Base-by-base conservation (phyloP, 2,797 vertebrate genomes). In the Sternarchorhynchus goeldii region DNA sequence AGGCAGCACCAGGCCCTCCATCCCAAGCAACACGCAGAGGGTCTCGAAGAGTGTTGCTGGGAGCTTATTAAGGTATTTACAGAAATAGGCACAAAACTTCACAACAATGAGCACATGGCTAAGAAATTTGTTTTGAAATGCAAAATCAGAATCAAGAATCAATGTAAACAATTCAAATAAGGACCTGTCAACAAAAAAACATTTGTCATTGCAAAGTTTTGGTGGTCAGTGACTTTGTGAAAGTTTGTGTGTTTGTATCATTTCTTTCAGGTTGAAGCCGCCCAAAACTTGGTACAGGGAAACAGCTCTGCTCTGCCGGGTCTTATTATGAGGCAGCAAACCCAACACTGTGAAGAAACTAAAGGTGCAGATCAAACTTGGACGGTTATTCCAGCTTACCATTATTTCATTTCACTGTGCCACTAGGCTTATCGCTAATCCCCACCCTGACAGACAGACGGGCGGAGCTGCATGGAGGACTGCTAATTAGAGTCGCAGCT, bases 401-500 rank as follows among this genome's bases (percentile, higher is more conserved):
- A 60, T 79, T 64, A 74, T 70, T 72, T 58, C 17, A 73, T 71
- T 86, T 56, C 66, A 70, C 21, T 62, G 65, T 57, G 66, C 39
- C 57, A 34, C 55, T n/a, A 29, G 32, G 66, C 36, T 83, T 57
- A 53, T 73, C 31, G 18, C 65, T 65, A 81, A 60, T 77, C 76
- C 56, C 57, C 3, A 36, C 20, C 18, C 53, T 6, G 50, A 64
- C 76, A 57, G 68, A 17, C 60, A 73, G 77, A 72, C 59, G 21
- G 55, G 34, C 41, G 18, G 41, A 58, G 62, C 31, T 77, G 59
- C 67, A 21, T 50, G 63, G 68, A 74, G 82, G 78, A 63, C 63
- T 45, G 65, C 64, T 78, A 79, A 84, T 84, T 83, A 78, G 73
- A 78, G 4, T 14, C 6, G 25, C 41, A 60, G 55, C 57, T 75